Evolutionary conservation across 2,113 vertebrate genomes (phyloP).

Genomic region (Prolemur simus): DNA sequence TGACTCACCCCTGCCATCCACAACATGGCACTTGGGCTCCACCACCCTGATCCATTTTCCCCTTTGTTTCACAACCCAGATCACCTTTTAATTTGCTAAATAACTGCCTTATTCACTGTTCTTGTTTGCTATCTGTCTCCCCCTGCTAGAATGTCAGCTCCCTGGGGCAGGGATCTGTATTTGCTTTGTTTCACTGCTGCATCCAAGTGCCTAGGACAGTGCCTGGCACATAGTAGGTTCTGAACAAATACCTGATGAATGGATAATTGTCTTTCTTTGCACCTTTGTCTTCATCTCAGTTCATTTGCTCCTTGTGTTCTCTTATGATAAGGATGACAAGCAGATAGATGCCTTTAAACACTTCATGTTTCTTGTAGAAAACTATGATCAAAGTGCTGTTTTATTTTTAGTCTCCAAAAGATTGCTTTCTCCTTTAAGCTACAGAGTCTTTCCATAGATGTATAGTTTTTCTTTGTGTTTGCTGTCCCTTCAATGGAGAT

Average conservation of each 20-base stretch:
- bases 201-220: background rate
- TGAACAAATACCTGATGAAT: background rate
- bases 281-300: background rate
- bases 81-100: background rate
- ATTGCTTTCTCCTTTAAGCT: background rate
- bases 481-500: background rate
- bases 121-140: background rate
- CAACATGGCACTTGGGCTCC: too few relatives aligned
- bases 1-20: background rate
- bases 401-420: background rate
- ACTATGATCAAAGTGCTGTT: background rate
- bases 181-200: background rate
- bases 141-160: background rate
- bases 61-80: background rate
- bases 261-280: background rate
- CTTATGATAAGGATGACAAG: background rate
- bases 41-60: background rate
- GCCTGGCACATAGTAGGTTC: background rate
- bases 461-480: background rate
- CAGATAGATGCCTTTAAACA: background rate
- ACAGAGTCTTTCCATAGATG: too few relatives aligned
- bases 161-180: background rate
- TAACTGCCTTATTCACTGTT: background rate
- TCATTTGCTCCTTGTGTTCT: background rate
- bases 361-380: background rate